Evolutionary conservation across 2,888 invertebrate genomes (phyloP).

Genomic region (Aromia moschata): DNA sequence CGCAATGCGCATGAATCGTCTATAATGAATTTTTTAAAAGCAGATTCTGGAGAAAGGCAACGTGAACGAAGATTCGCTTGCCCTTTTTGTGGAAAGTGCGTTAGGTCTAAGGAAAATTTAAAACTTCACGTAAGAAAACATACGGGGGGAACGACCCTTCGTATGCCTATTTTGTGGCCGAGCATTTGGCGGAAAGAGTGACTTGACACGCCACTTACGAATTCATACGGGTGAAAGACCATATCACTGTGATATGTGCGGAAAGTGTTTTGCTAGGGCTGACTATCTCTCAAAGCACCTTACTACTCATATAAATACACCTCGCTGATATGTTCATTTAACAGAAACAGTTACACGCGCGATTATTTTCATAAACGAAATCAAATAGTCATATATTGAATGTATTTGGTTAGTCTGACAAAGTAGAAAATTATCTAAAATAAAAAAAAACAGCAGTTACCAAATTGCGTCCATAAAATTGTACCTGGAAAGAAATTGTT

Average conservation of each 20-base stretch:
- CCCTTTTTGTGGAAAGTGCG: constrained; percentile 90
- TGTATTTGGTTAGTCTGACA: too few species aligned
- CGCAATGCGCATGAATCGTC: constrained; percentile 65
- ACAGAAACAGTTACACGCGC: too few species aligned
- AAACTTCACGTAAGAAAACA: constrained; percentile 89
- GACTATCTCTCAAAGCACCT: constrained; percentile 92
- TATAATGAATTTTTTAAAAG: constrained; percentile 74
- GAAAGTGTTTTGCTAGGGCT: constrained; percentile 89
- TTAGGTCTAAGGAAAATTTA: constrained; percentile 87
- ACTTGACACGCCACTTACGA: constrained; percentile 84
- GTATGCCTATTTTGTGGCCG: constrained; percentile 89
- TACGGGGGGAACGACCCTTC: constrained; percentile 88
- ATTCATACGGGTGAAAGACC: constrained; percentile 91
- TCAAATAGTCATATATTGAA: too few species aligned
- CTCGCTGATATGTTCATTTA: constrained; percentile 61
- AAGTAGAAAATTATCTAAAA: too few species aligned
- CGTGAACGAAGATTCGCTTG: constrained; percentile 84
- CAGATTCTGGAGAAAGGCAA: constrained; percentile 70
- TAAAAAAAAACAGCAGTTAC: too few species aligned
- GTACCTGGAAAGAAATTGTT: too few species aligned
- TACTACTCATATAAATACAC: constrained; percentile 87
- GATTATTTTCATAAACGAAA: too few species aligned
- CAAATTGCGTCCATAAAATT: too few species aligned
- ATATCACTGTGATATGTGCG: constrained; percentile 92
- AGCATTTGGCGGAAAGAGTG: constrained; percentile 89